phyloP scores from a whole-genome alignment of 37 sponge, comb jelly and placozoan species.

The Oscarella lobularis region DNA sequence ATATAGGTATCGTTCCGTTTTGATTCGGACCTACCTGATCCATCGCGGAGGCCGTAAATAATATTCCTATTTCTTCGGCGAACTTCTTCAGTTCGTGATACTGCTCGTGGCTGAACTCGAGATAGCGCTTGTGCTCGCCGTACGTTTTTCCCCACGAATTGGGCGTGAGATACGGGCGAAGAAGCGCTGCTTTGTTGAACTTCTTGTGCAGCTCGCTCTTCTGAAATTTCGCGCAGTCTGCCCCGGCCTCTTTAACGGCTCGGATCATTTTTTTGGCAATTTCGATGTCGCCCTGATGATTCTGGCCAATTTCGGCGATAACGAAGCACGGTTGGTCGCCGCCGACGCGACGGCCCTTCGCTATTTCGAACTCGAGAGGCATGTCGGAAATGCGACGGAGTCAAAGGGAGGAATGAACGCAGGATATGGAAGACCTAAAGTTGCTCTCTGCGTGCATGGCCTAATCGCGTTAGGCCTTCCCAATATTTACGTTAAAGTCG shows the following conservation, averaged over 20 bases:
- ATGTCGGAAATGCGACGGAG: too few relatives aligned
- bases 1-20: too few relatives aligned
- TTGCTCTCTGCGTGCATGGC: too few relatives aligned
- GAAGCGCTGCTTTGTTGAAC: background rate
- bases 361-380: background rate
- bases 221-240: constrained; percentile 2
- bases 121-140: background rate
- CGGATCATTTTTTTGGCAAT: background rate
- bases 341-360: background rate
- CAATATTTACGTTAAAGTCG: too few relatives aligned
- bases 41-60: background rate
- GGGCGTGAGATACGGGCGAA: background rate
- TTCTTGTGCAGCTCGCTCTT: background rate
- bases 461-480: too few relatives aligned
- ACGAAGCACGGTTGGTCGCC: background rate
- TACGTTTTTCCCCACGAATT: background rate
- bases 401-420: too few relatives aligned
- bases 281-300: background rate
- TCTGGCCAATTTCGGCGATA: background rate
- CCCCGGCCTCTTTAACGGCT: background rate
- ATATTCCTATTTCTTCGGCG: background rate
- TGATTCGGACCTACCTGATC: background rate
- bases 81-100: background rate
- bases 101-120: background rate
- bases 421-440: too few relatives aligned